These are phyloP conservation scores for Grammomys dolichurus DNA, from an alignment of 2,113 vertebrate genomes.

Conservation along the genomic window DNA sequence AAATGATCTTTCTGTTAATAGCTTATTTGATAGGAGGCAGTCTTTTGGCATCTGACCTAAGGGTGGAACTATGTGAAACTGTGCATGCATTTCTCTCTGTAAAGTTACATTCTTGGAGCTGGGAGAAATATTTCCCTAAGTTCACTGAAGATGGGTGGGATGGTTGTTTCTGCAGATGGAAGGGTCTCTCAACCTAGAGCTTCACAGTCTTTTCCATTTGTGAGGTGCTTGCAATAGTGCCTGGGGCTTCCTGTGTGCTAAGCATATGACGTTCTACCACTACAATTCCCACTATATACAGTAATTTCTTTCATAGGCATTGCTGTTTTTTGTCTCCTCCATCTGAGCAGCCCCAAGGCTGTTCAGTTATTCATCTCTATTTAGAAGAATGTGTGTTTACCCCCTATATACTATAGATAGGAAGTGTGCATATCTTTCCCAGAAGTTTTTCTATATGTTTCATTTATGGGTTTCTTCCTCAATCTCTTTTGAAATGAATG, in stretches of 20 bases:
- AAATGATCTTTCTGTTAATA: conserved; percentile 49
- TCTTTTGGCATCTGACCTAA: conserved; percentile 30
- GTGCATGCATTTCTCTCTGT: conserved; percentile 17
- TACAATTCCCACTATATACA: background rate
- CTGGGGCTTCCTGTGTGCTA: too few relatives aligned
- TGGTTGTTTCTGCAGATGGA: conserved; percentile 11
- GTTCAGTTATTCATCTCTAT: background rate
- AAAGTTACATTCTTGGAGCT: background rate
- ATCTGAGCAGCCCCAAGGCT: background rate
- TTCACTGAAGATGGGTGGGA: conserved; percentile 13
- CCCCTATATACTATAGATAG: background rate
- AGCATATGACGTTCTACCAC: background rate
- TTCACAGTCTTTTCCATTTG: background rate
- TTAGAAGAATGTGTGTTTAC: conserved; percentile 4
- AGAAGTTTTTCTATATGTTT: background rate
- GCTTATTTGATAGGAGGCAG: background rate
- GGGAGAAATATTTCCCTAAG: conserved; percentile 43
- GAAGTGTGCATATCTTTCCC: background rate
- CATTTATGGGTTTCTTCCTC: background rate
- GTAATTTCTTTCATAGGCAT: background rate
- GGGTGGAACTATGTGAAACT: background rate
- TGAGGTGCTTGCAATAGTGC: background rate
- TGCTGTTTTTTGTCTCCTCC: background rate
- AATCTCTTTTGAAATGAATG: background rate
- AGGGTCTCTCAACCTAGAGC: background rate